Conservation (phyloP, 1,140 invertebrate genomes). For the Varroa destructor region DNA sequence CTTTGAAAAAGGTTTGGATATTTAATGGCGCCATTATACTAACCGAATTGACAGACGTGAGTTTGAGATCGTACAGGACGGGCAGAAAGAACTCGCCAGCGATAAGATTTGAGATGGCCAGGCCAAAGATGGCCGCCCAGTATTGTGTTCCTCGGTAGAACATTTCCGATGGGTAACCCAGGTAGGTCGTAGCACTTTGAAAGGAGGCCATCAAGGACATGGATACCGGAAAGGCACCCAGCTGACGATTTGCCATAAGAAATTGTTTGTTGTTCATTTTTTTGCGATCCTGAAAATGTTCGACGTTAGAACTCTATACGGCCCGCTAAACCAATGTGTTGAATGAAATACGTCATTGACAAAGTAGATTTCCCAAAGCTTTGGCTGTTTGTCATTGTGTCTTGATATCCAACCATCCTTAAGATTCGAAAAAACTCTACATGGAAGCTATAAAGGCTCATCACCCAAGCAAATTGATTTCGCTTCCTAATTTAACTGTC, state of each 20-base stretch:
- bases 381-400: too few relatives aligned
- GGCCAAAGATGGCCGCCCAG: constrained; percentile 18
- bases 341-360: too few relatives aligned
- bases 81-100: constrained; percentile 14
- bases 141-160: constrained; percentile 30
- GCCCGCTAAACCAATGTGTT: too few relatives aligned
- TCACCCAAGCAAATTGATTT: too few relatives aligned
- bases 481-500: too few relatives aligned
- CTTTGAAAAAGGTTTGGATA: too few relatives aligned
- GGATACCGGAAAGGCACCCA: constrained; percentile 62
- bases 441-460: too few relatives aligned
- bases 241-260: constrained; percentile 64
- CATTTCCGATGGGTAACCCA: constrained; percentile 41
- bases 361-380: too few relatives aligned
- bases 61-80: constrained; percentile 24
- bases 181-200: constrained; percentile 43
- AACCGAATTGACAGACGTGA: constrained; percentile 22
- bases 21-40: not conserved
- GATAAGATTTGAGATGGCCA: constrained; percentile 19
- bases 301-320: too few relatives aligned
- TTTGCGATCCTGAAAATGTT: constrained; percentile 40
- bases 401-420: too few relatives aligned
- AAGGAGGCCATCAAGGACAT: constrained; percentile 60
- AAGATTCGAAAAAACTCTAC: too few relatives aligned
- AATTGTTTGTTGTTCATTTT: constrained; percentile 57